phyloP scores from a whole-genome alignment of 2,888 invertebrate species.

The Diarsia brunnea region DNA sequence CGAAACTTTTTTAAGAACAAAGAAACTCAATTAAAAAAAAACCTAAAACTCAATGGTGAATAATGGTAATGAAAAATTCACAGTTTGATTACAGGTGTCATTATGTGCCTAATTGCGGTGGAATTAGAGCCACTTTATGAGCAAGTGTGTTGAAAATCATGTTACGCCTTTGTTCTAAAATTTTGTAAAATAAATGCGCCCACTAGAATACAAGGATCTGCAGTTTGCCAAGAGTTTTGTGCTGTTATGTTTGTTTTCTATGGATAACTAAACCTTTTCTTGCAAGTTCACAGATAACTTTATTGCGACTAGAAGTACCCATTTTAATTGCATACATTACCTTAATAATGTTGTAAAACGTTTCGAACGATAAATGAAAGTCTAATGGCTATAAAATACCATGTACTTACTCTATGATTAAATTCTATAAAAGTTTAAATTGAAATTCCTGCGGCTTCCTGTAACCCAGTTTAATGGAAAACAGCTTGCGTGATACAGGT shows the following conservation, averaged over 20 bases:
- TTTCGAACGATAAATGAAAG: not conserved
- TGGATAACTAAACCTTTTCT: not conserved
- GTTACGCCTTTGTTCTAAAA: not conserved
- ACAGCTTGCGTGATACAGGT: constrained; percentile 72
- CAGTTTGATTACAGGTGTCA: too few species aligned
- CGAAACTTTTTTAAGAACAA: too few species aligned
- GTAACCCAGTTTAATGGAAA: constrained; percentile 65
- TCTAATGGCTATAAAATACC: constrained; percentile 11
- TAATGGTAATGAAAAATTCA: too few species aligned
- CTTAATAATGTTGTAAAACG: not conserved
- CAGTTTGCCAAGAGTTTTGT: too few species aligned
- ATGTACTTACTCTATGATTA: constrained; percentile 46
- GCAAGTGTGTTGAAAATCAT: too few species aligned
- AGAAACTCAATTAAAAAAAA: too few species aligned
- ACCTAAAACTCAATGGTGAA: too few species aligned
- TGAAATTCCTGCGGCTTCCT: constrained; percentile 65
- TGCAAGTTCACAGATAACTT: not conserved
- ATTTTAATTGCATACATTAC: not conserved
- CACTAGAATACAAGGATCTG: too few species aligned
- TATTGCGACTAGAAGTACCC: not conserved
- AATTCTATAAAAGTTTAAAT: constrained; percentile 67
- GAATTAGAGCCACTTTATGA: too few species aligned
- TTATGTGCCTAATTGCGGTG: too few species aligned
- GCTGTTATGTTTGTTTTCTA: too few species aligned
- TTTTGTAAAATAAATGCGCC: too few species aligned